Evolutionary conservation across 2,797 vertebrate species (phyloP).

Genomic region (Orientallactaga sibirica): DNA sequence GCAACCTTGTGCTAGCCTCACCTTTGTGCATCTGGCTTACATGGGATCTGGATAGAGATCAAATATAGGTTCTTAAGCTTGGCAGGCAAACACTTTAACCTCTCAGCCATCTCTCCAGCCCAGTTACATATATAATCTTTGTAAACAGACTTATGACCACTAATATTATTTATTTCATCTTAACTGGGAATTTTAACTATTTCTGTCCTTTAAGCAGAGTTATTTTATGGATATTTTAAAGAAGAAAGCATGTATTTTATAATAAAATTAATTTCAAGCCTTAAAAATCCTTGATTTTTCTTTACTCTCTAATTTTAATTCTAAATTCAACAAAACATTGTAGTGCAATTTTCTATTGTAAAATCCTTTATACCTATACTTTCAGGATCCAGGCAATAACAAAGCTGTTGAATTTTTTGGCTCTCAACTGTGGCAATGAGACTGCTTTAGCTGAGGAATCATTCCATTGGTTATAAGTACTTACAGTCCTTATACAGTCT

Average conservation of each 20-base stretch:
- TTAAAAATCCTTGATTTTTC: background rate
- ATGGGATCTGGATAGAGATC: no score
- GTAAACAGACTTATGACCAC: background rate
- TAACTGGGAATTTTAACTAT: background rate
- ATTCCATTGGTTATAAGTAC: background rate
- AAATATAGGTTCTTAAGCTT: no score
- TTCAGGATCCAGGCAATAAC: background rate
- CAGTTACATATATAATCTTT: background rate
- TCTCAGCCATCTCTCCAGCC: no score
- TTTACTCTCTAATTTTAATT: background rate
- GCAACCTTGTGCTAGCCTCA: no score
- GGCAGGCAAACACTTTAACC: no score
- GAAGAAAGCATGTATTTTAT: background rate
- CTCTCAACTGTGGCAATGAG: background rate
- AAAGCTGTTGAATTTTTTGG: background rate
- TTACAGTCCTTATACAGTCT: background rate
- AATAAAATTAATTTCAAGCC: background rate
- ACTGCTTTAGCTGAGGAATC: background rate
- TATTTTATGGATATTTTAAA: background rate
- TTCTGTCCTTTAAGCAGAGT: background rate
- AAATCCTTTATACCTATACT: background rate
- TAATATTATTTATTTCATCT: background rate
- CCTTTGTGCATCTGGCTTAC: no score
- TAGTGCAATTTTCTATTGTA: constrained; percentile 16
- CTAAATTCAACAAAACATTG: background rate